Evolutionary conservation across 1,140 invertebrate species (phyloP), one percentile per base, ranked within the genome.

Genomic region (Meloidogyne exigua): DNA sequence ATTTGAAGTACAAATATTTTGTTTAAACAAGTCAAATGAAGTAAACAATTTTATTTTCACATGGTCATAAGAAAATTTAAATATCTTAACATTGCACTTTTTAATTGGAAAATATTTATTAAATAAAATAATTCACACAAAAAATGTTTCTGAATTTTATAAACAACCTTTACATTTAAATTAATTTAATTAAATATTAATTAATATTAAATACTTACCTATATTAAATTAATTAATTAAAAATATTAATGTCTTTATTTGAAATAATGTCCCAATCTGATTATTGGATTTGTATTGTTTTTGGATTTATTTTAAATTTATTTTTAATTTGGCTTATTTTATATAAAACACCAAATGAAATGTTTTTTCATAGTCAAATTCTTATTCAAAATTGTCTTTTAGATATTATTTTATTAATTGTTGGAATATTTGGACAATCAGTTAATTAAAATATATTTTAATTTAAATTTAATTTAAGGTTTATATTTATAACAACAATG

Each of bases 291-390:
- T 57, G 49, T 57, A n/a, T 57, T 7, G 9, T 57, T 57, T 57
- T 57, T 57, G 49, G 49, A 57, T 57, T 57, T 5, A n/a, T n/a
- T n/a, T 57, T 57, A n/a, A 57, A 57, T 57, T 57, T 57, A n/a
- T 57, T n/a, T 57, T 57, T 57, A 57, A 57, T n/a, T 57, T 57
- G 49, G 49, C 49, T 57, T 57, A 57, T 57, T 57, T 57, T 57
- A n/a, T 9, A 9, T 57, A 57, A 57, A 57, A 57, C 49, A 7
- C 49, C 49, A n/a, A 57, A 57, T n/a, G 49, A 57, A 57, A 57
- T 57, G 49, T 57, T 57, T 57, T 0, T 15, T 1, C 49, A 57
- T n/a, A 57, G 49, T 57, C 49, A n/a, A n/a, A 57, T 57, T n/a
- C n/a, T 57, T n/a, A n/a, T 57, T 57, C 49, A 57, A 57, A 57